A percentile compares a stretch with the other conserved stretches of the same genome.
These are phyloP conservation scores for Micromys minutus DNA, from an alignment of 2,113 vertebrate genomes.

Conservation along the genomic window DNA sequence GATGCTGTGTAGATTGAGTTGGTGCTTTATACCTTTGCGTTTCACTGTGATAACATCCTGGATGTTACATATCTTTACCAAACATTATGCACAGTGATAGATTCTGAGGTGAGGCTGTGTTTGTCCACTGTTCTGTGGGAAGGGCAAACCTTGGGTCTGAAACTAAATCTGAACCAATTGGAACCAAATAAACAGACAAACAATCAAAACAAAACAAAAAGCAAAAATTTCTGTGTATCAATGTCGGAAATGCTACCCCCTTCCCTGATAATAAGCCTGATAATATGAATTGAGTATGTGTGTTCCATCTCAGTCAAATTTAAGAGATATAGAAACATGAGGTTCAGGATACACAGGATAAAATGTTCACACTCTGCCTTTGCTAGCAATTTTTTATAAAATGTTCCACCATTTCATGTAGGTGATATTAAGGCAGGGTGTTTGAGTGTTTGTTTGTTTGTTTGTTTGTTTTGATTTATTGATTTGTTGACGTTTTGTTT, in stretches of 20 bases:
- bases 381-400: neutral
- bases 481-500: neutral
- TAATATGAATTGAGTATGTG: neutral
- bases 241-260: too few species aligned
- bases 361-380: neutral
- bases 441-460: neutral
- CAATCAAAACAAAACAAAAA: neutral
- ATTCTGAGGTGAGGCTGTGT: neutral
- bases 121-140: neutral
- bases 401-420: fast-evolving
- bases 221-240: neutral
- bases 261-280: neutral
- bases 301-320: neutral
- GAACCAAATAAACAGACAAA: neutral
- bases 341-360: fast-evolving
- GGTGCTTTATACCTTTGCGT: fast-evolving
- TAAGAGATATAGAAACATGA: neutral
- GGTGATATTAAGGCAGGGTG: too few species aligned
- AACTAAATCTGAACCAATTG: neutral
- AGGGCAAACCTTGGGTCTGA: neutral
- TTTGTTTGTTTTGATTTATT: neutral
- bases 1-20: fast-evolving
- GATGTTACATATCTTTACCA: neutral
- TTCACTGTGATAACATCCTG: neutral
- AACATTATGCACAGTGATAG: neutral